Evolutionary conservation across 1,140 invertebrate genomes (phyloP), one percentile per base, ranked within the genome.

Genomic region (Dinoponera quadriceps): DNA sequence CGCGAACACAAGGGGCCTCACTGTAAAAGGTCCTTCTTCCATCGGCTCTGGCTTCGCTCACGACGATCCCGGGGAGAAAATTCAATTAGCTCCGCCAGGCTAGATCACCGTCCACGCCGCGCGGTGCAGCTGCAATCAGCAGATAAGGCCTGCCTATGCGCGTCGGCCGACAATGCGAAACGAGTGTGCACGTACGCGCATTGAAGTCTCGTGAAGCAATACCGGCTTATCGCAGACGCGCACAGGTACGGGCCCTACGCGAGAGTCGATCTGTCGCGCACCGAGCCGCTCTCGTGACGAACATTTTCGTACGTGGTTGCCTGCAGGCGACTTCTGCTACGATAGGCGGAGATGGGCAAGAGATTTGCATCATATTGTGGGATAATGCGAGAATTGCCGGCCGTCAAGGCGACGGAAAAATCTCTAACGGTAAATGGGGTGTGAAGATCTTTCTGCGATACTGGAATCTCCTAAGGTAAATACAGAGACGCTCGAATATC

Each of bases 1-100:
- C 90, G 75, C 85, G 84, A 88, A 89, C 91, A 92, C 91, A 92
- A 92, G 86, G 90, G 83, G 81, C 82, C 88, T 87, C 87, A 69
- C 89, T 92, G 88, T 92, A 80, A 60, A 82, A 49, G 62, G 38
- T 63, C 33, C 48, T 74, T 74, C 65, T 51, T 33, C 38, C 80
- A n/a, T 5, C 27, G 48, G 66, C 73, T 89, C 87, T 89, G 85
- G 82, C 83, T 86, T 73, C 82, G 77, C 77, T 88, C 82, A 75
- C 78, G 83, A 82, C 57, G 71, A 90, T 80, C 69, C 84, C 87
- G 72, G 88, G 91, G 65, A 91, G 91, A 92, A 92, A 91, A 92
- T 92, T 89, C 84, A 91, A 91, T 90, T 90, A 90, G 71, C 71
- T 63, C 9, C 74, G 82, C 69, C 75, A 74, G 33, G 59, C 69